Evolutionary conservation across 2,797 vertebrate species (phyloP).

Genomic region (Furcifer pardalis): DNA sequence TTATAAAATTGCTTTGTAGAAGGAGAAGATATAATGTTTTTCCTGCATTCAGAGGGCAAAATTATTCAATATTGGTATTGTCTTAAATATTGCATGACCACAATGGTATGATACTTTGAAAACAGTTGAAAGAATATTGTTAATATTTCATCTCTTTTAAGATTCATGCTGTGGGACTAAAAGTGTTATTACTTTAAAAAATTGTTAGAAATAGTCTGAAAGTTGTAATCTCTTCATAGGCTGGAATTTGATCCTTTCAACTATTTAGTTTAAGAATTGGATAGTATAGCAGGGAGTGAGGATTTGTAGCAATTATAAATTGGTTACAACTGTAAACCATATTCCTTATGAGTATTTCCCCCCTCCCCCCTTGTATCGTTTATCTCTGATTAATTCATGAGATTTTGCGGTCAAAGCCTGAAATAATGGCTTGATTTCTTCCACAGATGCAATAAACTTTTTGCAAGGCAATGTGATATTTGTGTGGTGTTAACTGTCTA

Average conservation of each 20-base stretch:
- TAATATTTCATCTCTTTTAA: constrained; percentile 29
- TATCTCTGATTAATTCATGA: constrained; percentile 46
- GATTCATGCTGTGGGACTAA: constrained; percentile 6
- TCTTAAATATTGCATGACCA: constrained; percentile 33
- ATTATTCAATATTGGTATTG: constrained; percentile 16
- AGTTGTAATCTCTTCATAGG: background rate
- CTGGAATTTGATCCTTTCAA: constrained; percentile 11
- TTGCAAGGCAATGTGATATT: constrained; percentile 53
- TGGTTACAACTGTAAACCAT: background rate
- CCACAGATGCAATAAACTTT: constrained; percentile 37
- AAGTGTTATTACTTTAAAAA: constrained; percentile 21
- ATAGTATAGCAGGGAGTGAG: background rate
- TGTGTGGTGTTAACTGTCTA: constrained; percentile 56
- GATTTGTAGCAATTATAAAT: background rate
- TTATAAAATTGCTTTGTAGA: background rate
- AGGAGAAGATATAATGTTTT: no score
- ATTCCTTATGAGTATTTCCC: background rate
- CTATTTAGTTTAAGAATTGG: background rate
- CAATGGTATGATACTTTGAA: constrained; percentile 19
- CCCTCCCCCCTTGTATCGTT: background rate
- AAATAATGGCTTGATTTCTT: constrained; percentile 53
- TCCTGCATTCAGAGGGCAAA: constrained; percentile 3
- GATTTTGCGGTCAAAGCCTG: constrained; percentile 9
- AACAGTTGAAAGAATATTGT: constrained; percentile 18
- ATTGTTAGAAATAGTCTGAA: constrained; percentile 7